Evolutionary conservation across 2,797 vertebrate genomes (phyloP).

Genomic region (Coregonus sp.): DNA sequence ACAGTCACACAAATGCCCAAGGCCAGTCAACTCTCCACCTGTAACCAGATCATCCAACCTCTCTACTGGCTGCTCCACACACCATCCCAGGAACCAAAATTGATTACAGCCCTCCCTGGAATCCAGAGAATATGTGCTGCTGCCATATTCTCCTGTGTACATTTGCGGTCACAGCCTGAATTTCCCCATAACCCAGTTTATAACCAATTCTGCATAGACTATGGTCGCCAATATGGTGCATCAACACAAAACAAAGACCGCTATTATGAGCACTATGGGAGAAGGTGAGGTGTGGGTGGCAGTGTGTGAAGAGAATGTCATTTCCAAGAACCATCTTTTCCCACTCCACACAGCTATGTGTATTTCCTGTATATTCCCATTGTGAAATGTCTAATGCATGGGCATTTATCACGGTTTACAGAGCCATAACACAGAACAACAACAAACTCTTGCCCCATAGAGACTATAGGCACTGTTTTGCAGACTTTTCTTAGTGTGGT

Average conservation of each 20-base stretch:
- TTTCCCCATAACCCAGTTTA: constrained; percentile 73
- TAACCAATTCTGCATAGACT: constrained; percentile 75
- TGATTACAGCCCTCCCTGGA: constrained; percentile 17
- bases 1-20: constrained; percentile 17
- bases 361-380: constrained; percentile 82
- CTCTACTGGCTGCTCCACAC: constrained; percentile 16
- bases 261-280: constrained; percentile 60
- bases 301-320: constrained; percentile 74
- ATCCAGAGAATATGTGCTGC: constrained; percentile 35
- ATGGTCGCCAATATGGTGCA: constrained; percentile 69
- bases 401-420: constrained; percentile 79
- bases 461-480: constrained; percentile 55
- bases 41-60: constrained; percentile 35
- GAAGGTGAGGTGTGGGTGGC: constrained; percentile 51
- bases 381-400: constrained; percentile 81
- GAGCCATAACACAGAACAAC: constrained; percentile 78
- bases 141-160: constrained; percentile 55
- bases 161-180: constrained; percentile 69
- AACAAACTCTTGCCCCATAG: constrained; percentile 64
- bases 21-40: constrained; percentile 26
- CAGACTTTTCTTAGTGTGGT: background rate
- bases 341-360: constrained; percentile 74
- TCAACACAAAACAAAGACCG: constrained; percentile 75
- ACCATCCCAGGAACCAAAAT: constrained; percentile 23
- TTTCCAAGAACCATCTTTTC: constrained; percentile 78